Base-by-base conservation (phyloP, 2,113 vertebrate genomes). In the Brachyhypopomus gauderio region DNA sequence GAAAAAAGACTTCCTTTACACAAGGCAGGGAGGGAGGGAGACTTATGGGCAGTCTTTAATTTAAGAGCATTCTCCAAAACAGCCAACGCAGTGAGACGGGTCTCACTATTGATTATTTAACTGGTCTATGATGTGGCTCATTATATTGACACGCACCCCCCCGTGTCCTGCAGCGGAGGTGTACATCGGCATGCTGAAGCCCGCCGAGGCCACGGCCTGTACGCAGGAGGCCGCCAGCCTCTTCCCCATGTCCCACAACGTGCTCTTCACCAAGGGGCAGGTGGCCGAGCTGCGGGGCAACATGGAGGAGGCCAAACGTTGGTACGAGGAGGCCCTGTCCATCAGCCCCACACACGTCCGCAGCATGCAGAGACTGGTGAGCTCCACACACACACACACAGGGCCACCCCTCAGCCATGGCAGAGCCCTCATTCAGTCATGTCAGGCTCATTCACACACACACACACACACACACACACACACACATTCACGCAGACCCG, bases 291-390 rank as follows among this genome's bases (percentile, higher is more conserved):
- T 99, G 56, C 94, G 95, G 55, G 97, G 97, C 25, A 95, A 96
- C 89, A 87, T 92, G 0, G 97, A 99, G 6, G 98, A 99, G 84
- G 98, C 97, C 76, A 97, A 94, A 79, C 96, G 97, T 79, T 99
- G 97, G 96, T 99, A 99, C 77, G 98, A 99, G 85, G 97, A 99
- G 85, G 97, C 98, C 75, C 94, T 99, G 85, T 97, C 98, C 82
- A 99, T 99, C 91, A 99, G 96, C 86, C 97, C 98, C 6, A 98
- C 97, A 9, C 98, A 99, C 0, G 97, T 99, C 87, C 98, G 96
- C 92, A 99, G 96, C 90, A 98, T 99, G 98, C 98, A 99, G 91
- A 95, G 97, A 86, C 93, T 99, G 97, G 97, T 99, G 90, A 97
- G 95, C 12, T 52, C 5, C 9, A 9, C 9, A 52, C 3, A 1